phyloP scores from a whole-genome alignment of 2,797 vertebrate species.

The Lycodopsis pacificus region DNA sequence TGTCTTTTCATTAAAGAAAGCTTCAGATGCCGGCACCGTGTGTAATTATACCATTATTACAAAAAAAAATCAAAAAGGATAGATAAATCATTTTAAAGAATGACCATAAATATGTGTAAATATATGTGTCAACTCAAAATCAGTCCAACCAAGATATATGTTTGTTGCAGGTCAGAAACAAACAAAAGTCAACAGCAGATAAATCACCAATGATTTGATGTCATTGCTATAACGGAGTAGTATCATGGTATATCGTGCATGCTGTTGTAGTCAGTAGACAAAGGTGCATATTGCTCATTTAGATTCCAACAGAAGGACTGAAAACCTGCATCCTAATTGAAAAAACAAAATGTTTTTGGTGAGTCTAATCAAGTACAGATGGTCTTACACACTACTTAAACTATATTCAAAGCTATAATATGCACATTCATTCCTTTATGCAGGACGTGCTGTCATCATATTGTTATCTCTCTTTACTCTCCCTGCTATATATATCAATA shows the following conservation, averaged over 20 bases:
- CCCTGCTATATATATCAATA: not conserved
- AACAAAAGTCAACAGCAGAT: not conserved
- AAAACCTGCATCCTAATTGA: not conserved
- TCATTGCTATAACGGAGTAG: not conserved
- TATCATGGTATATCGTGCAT: not conserved
- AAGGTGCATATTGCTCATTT: not conserved
- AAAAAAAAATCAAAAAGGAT: not conserved
- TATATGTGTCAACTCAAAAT: not conserved
- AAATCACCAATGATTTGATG: not conserved
- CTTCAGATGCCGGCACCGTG: not conserved
- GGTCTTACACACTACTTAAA: not conserved
- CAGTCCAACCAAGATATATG: not conserved
- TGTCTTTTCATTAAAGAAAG: not conserved
- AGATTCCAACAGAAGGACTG: not conserved
- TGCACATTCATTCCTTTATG: not conserved
- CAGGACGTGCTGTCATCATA: not conserved
- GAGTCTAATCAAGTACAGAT: not conserved
- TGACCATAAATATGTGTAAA: not conserved
- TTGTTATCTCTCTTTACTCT: not conserved
- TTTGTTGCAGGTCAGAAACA: not conserved
- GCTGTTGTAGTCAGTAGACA: not conserved
- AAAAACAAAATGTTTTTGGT: not conserved
- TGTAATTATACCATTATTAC: not conserved
- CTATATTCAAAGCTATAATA: not conserved
- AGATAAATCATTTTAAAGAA: not conserved